Percentiles rank a stretch among this genome's conserved stretches.
These are phyloP conservation scores for Pasiphila rectangulata DNA, from an alignment of 2,888 invertebrate genomes.

Conservation along the genomic window DNA sequence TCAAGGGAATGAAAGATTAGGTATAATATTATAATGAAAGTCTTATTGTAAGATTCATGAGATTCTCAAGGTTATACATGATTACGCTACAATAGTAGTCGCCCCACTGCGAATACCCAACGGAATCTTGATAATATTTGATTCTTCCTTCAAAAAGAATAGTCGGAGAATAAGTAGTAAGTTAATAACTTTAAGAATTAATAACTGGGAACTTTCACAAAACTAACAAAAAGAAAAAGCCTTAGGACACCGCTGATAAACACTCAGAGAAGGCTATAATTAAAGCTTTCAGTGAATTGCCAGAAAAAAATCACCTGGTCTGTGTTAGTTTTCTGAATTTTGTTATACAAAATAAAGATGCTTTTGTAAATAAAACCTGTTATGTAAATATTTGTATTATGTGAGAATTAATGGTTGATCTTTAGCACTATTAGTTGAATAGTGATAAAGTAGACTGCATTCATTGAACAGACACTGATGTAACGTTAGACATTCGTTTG, in stretches of 20 bases:
- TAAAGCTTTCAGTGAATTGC: constrained; percentile 50
- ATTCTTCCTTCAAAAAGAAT: constrained; percentile 1
- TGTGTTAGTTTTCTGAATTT: too few relatives aligned
- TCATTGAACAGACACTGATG: constrained; percentile 32
- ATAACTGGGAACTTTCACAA: constrained; percentile 3
- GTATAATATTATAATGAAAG: constrained; percentile 17
- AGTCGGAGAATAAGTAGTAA: too few relatives aligned
- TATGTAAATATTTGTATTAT: constrained; percentile 2
- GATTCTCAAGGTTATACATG: constrained; percentile 16
- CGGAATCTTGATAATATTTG: neutral
- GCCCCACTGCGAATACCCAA: too few relatives aligned
- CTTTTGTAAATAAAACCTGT: neutral
- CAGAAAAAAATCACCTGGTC: constrained; percentile 46
- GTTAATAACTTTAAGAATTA: neutral
- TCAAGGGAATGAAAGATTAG: constrained; percentile 12
- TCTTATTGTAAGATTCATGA: constrained; percentile 18
- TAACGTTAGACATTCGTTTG: constrained; percentile 24
- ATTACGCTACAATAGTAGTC: too few relatives aligned
- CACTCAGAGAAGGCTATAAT: constrained; percentile 43
- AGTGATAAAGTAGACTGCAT: constrained; percentile 23
- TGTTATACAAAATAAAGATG: too few relatives aligned
- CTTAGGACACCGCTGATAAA: constrained; percentile 6
- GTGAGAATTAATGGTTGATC: neutral
- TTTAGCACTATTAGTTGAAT: constrained; percentile 9
- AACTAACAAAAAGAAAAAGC: constrained; percentile 10